Conservation (phyloP, 2,888 invertebrate genomes). For the Acleris laterana region DNA sequence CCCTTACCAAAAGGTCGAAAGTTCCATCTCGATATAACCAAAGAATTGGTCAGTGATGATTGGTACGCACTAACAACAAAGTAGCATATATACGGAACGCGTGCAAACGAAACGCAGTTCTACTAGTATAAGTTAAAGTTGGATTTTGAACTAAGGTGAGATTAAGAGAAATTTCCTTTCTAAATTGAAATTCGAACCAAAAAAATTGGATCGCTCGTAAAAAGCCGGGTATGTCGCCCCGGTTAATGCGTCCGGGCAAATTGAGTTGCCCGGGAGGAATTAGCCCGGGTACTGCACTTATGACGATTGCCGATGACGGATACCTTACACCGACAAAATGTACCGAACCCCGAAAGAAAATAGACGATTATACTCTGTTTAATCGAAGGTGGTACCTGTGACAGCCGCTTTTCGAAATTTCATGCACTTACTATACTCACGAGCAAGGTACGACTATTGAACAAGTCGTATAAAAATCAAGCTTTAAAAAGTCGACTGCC, state of each 20-base stretch:
- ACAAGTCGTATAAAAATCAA: too few relatives aligned
- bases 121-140: slow-evolving; percentile 40
- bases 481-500: too few relatives aligned
- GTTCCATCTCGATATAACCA: slow-evolving; percentile 31
- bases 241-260: slow-evolving; percentile 81
- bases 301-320: slow-evolving; percentile 42
- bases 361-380: too few relatives aligned
- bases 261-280: slow-evolving; percentile 80
- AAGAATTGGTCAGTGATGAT: slow-evolving; percentile 74
- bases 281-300: slow-evolving; percentile 55
- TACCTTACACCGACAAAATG: slow-evolving; percentile 35
- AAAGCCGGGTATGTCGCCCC: slow-evolving; percentile 73
- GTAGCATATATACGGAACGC: slow-evolving; percentile 47
- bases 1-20: slow-evolving; percentile 43
- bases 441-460: too few relatives aligned
- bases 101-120: slow-evolving; percentile 46
- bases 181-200: slow-evolving; percentile 77
- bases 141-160: slow-evolving; percentile 29
- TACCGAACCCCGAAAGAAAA: too few relatives aligned
- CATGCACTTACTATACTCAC: too few relatives aligned
- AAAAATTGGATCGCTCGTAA: slow-evolving; percentile 67
- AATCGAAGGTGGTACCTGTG: too few relatives aligned
- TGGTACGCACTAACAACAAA: slow-evolving; percentile 54
- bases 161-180: slow-evolving; percentile 52
- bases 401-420: too few relatives aligned